Evolutionary conservation across 2,888 invertebrate genomes (phyloP), one percentile per base, ranked within the genome.

Genomic region (Timandra comae): DNA sequence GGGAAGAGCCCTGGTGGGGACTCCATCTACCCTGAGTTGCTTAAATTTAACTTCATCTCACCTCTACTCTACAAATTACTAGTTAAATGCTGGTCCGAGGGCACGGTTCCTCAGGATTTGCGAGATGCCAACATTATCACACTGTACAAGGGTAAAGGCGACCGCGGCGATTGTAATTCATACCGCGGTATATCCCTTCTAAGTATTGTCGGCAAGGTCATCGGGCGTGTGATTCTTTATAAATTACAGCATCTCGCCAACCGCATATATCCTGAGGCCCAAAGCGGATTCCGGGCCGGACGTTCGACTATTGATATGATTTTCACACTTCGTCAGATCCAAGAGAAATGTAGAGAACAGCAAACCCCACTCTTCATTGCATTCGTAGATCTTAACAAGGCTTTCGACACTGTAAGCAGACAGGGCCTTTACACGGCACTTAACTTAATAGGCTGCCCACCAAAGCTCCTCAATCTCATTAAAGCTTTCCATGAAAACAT

Each of bases 341-440:
- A 46, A 21, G 35, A 46, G 24, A 43, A 43, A 16, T 38, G 39
- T 9, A 30, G 39, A 8, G 43, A 41, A 23, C 38, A 38, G 9
- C 20, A 9, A 12, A 28, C 22, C 5, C 29, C 34, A 3, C 8
- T 29, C 5, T 26, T 20, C 11, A 30, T 13, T 9, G 12, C 42
- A n/a, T n/a, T n/a, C n/a, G n/a, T n/a, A n/a, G n/a, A n/a, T n/a
- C n/a, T n/a, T n/a, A n/a, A n/a, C n/a, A n/a, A n/a, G n/a, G n/a
- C n/a, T n/a, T n/a, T n/a, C n/a, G n/a, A n/a, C n/a, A n/a, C n/a
- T n/a, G n/a, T n/a, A n/a, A n/a, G n/a, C n/a, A n/a, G n/a, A n/a
- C n/a, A n/a, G 8, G 29, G 30, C n/a, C n/a, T 31, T 3, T 28
- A 27, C 27, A 24, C 21, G 11, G 25, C 19, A 10, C 23, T 31